Evolutionary conservation across 2,113 vertebrate species (phyloP).

Genomic region (Platichthys flesus): DNA sequence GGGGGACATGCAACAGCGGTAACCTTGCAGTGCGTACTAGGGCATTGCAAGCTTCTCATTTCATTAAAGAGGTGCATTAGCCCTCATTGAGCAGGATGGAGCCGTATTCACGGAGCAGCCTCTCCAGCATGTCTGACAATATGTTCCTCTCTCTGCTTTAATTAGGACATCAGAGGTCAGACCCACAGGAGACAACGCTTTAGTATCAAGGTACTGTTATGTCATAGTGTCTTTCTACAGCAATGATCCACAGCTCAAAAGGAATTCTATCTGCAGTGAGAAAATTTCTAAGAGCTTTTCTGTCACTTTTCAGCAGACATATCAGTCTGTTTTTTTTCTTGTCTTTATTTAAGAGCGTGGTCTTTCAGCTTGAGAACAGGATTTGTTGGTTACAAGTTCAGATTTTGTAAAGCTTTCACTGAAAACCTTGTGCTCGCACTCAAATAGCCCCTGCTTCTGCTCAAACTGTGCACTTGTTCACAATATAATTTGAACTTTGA

Average conservation of each 20-base stretch:
- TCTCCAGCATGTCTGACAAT: slow-evolving; percentile 37
- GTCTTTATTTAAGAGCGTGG: too few species aligned
- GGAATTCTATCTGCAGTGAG: slow-evolving; percentile 31
- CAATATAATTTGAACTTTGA: too few species aligned
- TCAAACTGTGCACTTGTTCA: too few species aligned
- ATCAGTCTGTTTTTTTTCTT: not conserved
- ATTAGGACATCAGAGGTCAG: slow-evolving; percentile 65
- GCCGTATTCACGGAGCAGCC: slow-evolving; percentile 21
- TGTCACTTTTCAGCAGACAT: slow-evolving; percentile 54
- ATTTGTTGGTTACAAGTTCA: too few species aligned
- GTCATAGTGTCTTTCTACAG: slow-evolving; percentile 9
- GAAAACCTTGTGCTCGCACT: too few species aligned
- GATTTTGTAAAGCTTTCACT: too few species aligned
- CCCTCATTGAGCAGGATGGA: slow-evolving; percentile 5
- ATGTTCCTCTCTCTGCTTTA: slow-evolving; percentile 52
- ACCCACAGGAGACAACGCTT: slow-evolving; percentile 25
- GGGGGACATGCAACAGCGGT: slow-evolving; percentile 10
- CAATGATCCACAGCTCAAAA: slow-evolving; percentile 23
- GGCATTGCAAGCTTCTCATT: slow-evolving; percentile 26
- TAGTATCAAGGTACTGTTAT: slow-evolving; percentile 18
- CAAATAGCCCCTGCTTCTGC: too few species aligned
- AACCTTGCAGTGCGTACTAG: slow-evolving; percentile 20
- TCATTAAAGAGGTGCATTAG: slow-evolving; percentile 34
- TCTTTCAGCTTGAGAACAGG: too few species aligned
- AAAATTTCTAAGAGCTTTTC: slow-evolving; percentile 26